Evolutionary conservation across 2,113 vertebrate genomes (phyloP).

Genomic region (Psephotus haematonotus): DNA sequence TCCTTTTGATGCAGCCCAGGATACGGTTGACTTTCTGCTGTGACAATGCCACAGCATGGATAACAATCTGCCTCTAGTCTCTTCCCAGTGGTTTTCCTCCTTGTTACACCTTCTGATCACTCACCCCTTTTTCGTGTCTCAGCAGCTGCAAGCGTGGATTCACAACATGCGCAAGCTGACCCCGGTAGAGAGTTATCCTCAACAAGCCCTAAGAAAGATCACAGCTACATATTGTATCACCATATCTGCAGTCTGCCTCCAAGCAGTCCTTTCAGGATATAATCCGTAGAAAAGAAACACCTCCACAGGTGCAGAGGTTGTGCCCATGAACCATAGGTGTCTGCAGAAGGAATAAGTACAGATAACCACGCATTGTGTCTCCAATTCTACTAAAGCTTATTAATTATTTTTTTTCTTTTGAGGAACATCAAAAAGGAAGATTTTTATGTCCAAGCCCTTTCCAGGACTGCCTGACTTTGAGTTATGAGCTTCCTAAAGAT

Average conservation of each 20-base stretch:
- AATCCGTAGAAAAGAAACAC: neutral
- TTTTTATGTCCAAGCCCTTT: neutral
- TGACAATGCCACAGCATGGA: neutral
- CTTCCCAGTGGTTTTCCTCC: neutral
- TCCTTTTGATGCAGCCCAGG: no score
- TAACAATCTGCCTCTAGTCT: neutral
- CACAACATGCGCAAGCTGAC: accelerated
- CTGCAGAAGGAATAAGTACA: neutral
- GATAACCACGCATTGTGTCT: neutral
- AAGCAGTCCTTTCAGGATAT: neutral
- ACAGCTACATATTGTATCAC: neutral
- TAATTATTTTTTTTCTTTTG: neutral
- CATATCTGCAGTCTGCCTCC: neutral
- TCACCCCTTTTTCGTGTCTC: neutral
- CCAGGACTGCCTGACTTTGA: neutral
- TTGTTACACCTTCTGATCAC: accelerated
- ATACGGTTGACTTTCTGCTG: no score
- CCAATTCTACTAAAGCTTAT: neutral
- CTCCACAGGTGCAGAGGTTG: neutral
- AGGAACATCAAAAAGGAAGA: neutral
- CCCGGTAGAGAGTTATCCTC: accelerated
- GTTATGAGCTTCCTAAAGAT: neutral
- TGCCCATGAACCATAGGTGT: neutral
- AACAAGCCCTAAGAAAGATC: neutral
- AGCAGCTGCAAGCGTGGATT: neutral